Evolutionary conservation across 2,888 invertebrate species (phyloP).

Genomic region (Drosophila setosimentum): DNA sequence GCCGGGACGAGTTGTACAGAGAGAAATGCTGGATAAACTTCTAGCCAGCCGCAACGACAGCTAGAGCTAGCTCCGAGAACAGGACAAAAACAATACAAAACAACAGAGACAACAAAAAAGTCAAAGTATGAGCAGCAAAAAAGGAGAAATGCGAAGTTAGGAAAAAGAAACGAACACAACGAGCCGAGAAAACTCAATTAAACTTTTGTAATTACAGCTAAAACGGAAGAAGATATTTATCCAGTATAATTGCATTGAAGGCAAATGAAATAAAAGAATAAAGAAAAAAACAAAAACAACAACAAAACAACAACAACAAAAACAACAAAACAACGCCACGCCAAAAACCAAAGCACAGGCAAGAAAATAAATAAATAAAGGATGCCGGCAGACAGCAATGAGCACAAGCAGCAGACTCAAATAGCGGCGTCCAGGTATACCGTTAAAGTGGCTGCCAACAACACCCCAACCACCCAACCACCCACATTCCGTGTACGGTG

Average conservation of each 20-base stretch:
- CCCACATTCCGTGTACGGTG: slow-evolving; percentile 4
- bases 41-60: slow-evolving; percentile 61
- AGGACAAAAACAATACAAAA: slow-evolving; percentile 36
- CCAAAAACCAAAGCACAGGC: slow-evolving; percentile 57
- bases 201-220: slow-evolving; percentile 85
- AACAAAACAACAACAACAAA: slow-evolving; percentile 16
- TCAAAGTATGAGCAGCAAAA: slow-evolving; percentile 4
- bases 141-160: slow-evolving; percentile 16
- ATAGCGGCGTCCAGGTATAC: slow-evolving; percentile 34
- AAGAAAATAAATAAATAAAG: slow-evolving; percentile 76
- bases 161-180: slow-evolving; percentile 70
- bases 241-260: slow-evolving; percentile 85
- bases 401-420: slow-evolving; percentile 38
- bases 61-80: slow-evolving; percentile 21
- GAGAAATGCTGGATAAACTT: slow-evolving; percentile 72
- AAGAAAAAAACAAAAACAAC: slow-evolving; percentile 25
- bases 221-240: slow-evolving; percentile 85
- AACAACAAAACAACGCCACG: background rate
- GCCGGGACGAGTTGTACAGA: slow-evolving; percentile 44
- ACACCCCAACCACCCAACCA: background rate
- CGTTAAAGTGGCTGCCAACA: background rate
- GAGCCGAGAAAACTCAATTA: slow-evolving; percentile 84
- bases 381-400: slow-evolving; percentile 41
- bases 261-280: slow-evolving; percentile 78
- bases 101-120: slow-evolving; percentile 27